Conservation (phyloP, 1,140 invertebrate species). For the Berghia stephanieae region DNA sequence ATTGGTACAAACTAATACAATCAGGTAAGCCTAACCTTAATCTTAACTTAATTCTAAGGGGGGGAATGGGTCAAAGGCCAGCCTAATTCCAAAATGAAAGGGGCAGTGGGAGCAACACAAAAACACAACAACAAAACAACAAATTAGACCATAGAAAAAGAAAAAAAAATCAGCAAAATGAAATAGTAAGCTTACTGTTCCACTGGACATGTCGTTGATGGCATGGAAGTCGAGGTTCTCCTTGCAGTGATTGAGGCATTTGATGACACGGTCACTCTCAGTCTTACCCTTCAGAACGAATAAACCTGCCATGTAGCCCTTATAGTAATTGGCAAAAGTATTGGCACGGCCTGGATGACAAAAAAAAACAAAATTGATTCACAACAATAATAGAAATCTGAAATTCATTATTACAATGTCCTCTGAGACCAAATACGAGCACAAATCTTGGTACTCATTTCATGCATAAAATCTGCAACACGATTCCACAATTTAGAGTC, state of each 20-base stretch:
- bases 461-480: neutral
- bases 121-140: no score
- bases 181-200: conserved; percentile 56
- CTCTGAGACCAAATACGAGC: no score
- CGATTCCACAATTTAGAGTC: neutral
- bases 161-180: no score
- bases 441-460: no score
- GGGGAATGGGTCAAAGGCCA: no score
- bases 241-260: conserved; percentile 86
- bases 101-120: no score
- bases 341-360: conserved; percentile 77
- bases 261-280: conserved; percentile 82
- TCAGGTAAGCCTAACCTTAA: neutral
- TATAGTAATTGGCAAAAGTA: conserved; percentile 87
- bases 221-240: conserved; percentile 84
- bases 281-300: conserved; percentile 81
- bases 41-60: neutral
- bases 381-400: no score
- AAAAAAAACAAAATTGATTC: conserved; percentile 5
- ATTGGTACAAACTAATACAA: neutral
- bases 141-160: no score
- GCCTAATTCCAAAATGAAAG: no score
- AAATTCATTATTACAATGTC: no score
- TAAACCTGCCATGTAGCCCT: conserved; percentile 87
- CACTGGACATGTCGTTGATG: conserved; percentile 80